A percentile compares a stretch with the other conserved stretches of the same genome.
phyloP scores from a whole-genome alignment of 2,888 invertebrate genomes.

The Agrotis segetum region DNA sequence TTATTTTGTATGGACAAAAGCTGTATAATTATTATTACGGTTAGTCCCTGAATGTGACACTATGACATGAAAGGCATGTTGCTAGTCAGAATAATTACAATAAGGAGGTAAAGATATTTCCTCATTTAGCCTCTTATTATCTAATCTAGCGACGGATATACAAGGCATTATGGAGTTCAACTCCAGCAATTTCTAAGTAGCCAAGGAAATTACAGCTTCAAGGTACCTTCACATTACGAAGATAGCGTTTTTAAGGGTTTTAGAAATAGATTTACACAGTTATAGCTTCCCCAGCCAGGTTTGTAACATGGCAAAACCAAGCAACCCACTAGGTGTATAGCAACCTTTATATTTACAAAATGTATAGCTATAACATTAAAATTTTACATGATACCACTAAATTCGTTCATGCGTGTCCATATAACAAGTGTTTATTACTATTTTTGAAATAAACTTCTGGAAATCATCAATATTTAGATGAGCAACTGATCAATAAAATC shows the following conservation, averaged over 20 bases:
- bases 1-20: too few species aligned
- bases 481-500: constrained; percentile 63
- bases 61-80: background rate
- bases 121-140: constrained; percentile 29
- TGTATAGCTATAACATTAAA: constrained; percentile 22
- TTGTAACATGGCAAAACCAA: too few species aligned
- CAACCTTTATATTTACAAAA: constrained; percentile 29
- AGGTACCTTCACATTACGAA: background rate
- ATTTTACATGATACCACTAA: constrained; percentile 38
- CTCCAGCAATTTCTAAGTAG: constrained; percentile 53
- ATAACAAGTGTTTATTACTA: constrained; percentile 60
- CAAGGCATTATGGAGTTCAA: constrained; percentile 60
- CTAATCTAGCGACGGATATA: constrained; percentile 57
- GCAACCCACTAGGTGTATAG: background rate
- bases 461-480: constrained; percentile 54
- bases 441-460: constrained; percentile 43
- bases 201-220: constrained; percentile 37
- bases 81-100: background rate
- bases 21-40: too few species aligned
- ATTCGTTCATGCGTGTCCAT: constrained; percentile 55
- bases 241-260: too few species aligned
- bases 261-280: too few species aligned
- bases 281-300: too few species aligned
- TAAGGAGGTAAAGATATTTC: constrained; percentile 10
- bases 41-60: too few species aligned